These are phyloP conservation scores for Cossypha heuglini DNA, from an alignment of 2,797 vertebrate genomes.

Conservation along the genomic window DNA sequence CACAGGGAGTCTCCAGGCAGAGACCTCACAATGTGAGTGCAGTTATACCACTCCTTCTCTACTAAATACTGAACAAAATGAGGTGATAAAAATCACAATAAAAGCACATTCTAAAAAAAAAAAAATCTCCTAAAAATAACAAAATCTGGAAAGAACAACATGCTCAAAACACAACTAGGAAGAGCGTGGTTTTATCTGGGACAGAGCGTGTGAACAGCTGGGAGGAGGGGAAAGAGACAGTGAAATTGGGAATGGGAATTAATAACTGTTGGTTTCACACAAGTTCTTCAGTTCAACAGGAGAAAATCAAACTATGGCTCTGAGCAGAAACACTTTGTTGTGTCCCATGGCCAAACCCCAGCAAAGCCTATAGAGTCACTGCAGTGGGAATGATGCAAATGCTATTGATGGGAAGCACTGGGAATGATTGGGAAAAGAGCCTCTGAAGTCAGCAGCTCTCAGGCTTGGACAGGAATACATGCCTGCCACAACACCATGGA, in stretches of 20 bases:
- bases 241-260: not conserved
- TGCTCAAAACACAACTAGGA: not conserved
- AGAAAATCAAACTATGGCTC: not conserved
- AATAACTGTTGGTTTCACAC: not conserved
- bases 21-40: not conserved
- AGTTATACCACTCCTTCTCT: not conserved
- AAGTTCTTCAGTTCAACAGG: not conserved
- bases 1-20: not conserved
- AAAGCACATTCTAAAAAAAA: not conserved
- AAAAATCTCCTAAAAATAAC: accelerated
- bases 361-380: not conserved
- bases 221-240: not conserved
- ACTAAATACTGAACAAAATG: not conserved
- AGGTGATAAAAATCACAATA: not conserved
- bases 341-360: not conserved
- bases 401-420: not conserved
- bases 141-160: not conserved
- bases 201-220: not conserved
- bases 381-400: not conserved
- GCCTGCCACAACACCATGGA: not conserved
- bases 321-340: not conserved
- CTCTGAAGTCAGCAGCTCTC: not conserved
- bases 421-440: not conserved
- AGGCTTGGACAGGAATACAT: not conserved
- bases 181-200: not conserved